Conservation (phyloP, 2,113 vertebrate species). For the Fregetta grallaria region DNA sequence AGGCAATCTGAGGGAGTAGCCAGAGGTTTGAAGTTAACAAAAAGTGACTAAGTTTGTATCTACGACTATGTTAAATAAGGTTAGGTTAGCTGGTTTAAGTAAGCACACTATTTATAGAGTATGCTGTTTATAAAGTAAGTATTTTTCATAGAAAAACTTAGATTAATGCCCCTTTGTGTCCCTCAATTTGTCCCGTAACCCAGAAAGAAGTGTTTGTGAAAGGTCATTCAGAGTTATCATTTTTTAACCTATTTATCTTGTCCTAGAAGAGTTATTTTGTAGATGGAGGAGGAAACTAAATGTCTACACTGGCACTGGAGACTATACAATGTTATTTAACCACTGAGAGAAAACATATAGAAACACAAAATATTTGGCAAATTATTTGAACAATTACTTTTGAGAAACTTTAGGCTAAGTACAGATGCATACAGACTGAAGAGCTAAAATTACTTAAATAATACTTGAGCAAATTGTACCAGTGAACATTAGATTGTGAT, state of each 20-base stretch:
- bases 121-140: neutral
- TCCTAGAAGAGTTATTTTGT: neutral
- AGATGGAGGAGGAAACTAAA: neutral
- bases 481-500: neutral
- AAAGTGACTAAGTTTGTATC: constrained; percentile 34
- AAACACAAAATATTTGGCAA: neutral
- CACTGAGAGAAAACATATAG: neutral
- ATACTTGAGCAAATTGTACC: neutral
- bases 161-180: neutral
- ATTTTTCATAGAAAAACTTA: neutral
- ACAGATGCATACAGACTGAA: neutral
- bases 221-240: neutral
- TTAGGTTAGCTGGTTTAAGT: constrained; percentile 42
- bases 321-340: neutral
- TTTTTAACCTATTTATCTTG: neutral
- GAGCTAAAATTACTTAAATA: neutral
- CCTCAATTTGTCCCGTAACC: neutral
- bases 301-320: neutral
- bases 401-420: neutral
- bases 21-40: constrained; percentile 53
- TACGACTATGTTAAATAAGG: constrained; percentile 40
- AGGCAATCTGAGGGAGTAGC: constrained; percentile 24
- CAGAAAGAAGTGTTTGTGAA: neutral
- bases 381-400: neutral
- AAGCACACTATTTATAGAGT: neutral